These are phyloP conservation scores for Batillaria attramentaria DNA, from an alignment of 1,140 invertebrate species.

Conservation along the genomic window DNA sequence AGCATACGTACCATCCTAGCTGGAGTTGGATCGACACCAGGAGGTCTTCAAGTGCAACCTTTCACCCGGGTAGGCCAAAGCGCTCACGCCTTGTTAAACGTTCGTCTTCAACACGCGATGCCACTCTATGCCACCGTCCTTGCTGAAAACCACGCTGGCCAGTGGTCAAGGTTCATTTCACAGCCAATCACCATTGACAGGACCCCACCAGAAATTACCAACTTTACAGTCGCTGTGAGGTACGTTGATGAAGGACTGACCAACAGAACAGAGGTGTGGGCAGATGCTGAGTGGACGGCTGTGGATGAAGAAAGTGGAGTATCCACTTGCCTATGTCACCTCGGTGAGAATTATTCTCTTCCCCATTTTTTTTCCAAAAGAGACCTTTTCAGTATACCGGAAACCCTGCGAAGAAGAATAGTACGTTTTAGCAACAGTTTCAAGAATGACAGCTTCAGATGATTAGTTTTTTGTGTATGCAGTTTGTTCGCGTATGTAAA, in stretches of 20 bases:
- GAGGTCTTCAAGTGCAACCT: conserved; percentile 36
- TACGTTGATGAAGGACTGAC: conserved; percentile 20
- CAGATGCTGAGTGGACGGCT: conserved; percentile 26
- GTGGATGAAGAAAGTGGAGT: conserved; percentile 41
- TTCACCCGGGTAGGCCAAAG: neutral
- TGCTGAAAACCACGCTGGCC: conserved; percentile 40
- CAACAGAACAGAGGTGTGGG: neutral
- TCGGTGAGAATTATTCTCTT: conserved; percentile 37
- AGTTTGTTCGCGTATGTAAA: too few relatives aligned
- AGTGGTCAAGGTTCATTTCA: conserved; percentile 31
- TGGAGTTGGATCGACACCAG: conserved; percentile 38
- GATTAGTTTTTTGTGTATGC: neutral
- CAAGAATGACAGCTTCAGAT: neutral
- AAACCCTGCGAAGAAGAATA: neutral
- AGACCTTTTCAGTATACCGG: too few relatives aligned
- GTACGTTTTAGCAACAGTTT: neutral
- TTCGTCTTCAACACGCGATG: conserved; percentile 36
- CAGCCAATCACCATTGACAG: conserved; percentile 36
- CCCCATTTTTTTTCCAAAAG: too few relatives aligned
- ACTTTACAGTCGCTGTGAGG: conserved; percentile 4
- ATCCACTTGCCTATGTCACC: conserved; percentile 28
- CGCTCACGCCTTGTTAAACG: conserved; percentile 25
- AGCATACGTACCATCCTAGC: conserved; percentile 24
- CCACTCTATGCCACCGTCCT: conserved; percentile 28
- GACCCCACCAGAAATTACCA: conserved; percentile 34